Evolutionary conservation across 2,113 vertebrate species (phyloP).

Genomic region (Hypomesus transpacificus): DNA sequence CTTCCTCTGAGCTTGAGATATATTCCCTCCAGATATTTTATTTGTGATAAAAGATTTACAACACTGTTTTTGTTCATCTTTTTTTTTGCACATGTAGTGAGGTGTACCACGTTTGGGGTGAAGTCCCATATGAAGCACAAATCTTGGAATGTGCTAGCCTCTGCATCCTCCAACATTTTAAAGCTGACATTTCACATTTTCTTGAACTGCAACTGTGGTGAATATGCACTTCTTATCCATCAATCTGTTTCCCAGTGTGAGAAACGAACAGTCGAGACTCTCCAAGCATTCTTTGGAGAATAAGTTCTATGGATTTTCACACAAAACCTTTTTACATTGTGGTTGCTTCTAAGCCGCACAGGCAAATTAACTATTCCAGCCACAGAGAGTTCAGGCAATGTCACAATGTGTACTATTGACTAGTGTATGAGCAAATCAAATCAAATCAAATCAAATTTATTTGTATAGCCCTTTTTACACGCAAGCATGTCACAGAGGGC

Average conservation of each 20-base stretch:
- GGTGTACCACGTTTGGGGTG: constrained; percentile 50
- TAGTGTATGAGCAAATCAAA: not conserved
- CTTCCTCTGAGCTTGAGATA: constrained; percentile 51
- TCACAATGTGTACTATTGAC: constrained; percentile 21
- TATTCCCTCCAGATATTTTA: constrained; percentile 44
- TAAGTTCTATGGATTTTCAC: constrained; percentile 47
- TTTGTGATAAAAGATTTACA: constrained; percentile 67
- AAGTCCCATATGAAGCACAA: constrained; percentile 62
- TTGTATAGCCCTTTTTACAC: no score
- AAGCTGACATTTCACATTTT: constrained; percentile 70
- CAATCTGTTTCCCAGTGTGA: constrained; percentile 52
- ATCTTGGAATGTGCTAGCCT: constrained; percentile 69
- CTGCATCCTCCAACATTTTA: constrained; percentile 56
- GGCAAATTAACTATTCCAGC: constrained; percentile 47
- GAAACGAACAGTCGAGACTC: constrained; percentile 42
- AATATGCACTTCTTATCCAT: constrained; percentile 66
- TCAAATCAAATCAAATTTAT: no score
- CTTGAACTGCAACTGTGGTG: constrained; percentile 63
- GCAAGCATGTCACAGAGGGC: no score
- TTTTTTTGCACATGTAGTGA: constrained; percentile 52
- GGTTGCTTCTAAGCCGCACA: constrained; percentile 25
- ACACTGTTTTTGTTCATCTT: constrained; percentile 49
- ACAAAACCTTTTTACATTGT: constrained; percentile 37
- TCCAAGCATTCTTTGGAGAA: constrained; percentile 48
- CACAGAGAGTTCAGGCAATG: constrained; percentile 27